These are phyloP conservation scores for Nothocercus nigrocapillus DNA, from an alignment of 2,113 vertebrate species.

Conservation along the genomic window DNA sequence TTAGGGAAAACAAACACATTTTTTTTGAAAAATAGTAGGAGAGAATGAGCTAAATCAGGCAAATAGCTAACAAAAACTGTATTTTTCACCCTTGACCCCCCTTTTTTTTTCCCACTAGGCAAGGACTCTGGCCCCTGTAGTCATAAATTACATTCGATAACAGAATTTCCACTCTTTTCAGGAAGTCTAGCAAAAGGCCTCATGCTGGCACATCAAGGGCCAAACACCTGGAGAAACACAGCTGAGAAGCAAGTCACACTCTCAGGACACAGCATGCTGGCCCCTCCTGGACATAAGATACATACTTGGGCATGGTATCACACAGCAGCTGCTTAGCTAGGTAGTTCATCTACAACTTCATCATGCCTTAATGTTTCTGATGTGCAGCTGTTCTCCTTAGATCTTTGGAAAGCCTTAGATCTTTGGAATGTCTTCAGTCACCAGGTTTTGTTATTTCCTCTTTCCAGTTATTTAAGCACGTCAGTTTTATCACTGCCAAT, in stretches of 20 bases:
- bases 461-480: background rate
- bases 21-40: fast-evolving
- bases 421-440: background rate
- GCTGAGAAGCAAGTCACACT: background rate
- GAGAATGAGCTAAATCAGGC: background rate
- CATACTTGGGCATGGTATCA: background rate
- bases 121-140: background rate
- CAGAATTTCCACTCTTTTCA: background rate
- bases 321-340: background rate
- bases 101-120: background rate
- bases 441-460: background rate
- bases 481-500: background rate
- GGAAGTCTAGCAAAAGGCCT: background rate
- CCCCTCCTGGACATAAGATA: background rate
- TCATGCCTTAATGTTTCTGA: background rate
- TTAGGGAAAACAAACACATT: background rate
- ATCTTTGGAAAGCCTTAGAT: too few species aligned
- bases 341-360: background rate
- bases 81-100: background rate
- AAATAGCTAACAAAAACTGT: background rate
- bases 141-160: background rate
- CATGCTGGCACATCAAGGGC: background rate
- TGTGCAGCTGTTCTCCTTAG: background rate
- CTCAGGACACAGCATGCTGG: background rate
- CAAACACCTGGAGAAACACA: background rate